phyloP scores from a whole-genome alignment of 2,888 invertebrate species.

The Raillietiella orientalis region DNA sequence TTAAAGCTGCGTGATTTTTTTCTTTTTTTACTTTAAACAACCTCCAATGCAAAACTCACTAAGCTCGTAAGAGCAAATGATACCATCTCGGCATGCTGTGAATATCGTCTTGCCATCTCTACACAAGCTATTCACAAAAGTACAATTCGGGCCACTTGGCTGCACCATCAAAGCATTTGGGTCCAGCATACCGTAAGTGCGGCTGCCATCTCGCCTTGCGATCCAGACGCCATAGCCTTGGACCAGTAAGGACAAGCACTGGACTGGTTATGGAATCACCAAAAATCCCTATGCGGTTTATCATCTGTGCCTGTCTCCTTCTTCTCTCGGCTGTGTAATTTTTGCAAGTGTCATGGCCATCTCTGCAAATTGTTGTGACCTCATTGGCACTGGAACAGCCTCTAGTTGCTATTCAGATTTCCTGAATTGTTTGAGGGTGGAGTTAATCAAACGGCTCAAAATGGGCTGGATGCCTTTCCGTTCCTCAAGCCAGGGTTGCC shows the following conservation, averaged over 20 bases:
- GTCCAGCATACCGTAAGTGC: slow-evolving; percentile 17
- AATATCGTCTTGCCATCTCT: slow-evolving; percentile 22
- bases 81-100: slow-evolving; percentile 26
- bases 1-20: too few species aligned
- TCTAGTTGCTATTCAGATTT: too few species aligned
- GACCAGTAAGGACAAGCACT: slow-evolving; percentile 7
- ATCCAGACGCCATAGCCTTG: slow-evolving; percentile 10
- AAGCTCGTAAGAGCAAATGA: slow-evolving; percentile 23
- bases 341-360: too few species aligned
- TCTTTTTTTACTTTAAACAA: slow-evolving; percentile 55
- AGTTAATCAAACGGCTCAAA: too few species aligned
- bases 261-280: slow-evolving; percentile 6
- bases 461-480: too few species aligned
- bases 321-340: too few species aligned
- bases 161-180: slow-evolving; percentile 15
- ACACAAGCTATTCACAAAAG: slow-evolving; percentile 27
- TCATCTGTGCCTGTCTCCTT: background rate
- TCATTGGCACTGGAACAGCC: too few species aligned
- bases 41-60: too few species aligned
- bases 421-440: too few species aligned
- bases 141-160: slow-evolving; percentile 33
- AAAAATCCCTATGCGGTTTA: slow-evolving; percentile 10
- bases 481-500: too few species aligned
- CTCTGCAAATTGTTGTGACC: too few species aligned
- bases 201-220: slow-evolving; percentile 27